These are phyloP conservation scores for Carassius gibelio DNA, from an alignment of 2,113 vertebrate genomes.

Conservation along the genomic window DNA sequence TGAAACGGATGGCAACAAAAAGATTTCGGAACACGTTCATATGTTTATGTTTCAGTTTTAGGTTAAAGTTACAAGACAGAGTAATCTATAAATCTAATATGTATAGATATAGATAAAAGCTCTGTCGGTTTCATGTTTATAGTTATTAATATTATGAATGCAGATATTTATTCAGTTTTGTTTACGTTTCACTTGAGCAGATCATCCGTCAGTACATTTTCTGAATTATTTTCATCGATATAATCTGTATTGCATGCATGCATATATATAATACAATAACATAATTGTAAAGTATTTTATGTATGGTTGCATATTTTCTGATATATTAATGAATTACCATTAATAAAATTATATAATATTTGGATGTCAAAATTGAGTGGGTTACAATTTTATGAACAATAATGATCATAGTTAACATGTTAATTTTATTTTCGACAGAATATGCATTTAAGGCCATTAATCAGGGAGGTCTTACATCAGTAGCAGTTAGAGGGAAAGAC, in stretches of 20 bases:
- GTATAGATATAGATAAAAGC: background rate
- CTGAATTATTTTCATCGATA: background rate
- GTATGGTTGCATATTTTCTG: background rate
- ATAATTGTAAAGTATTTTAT: background rate
- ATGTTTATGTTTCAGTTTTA: background rate
- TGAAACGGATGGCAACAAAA: background rate
- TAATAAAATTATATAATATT: background rate
- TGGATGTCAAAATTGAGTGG: background rate
- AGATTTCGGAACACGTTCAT: background rate
- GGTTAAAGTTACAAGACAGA: too few relatives aligned
- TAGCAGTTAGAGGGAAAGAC: constrained; percentile 91
- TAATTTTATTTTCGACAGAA: constrained; percentile 69
- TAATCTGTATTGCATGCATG: background rate
- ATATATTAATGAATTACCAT: background rate
- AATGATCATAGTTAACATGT: background rate
- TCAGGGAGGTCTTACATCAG: constrained; percentile 92
- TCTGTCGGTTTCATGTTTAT: background rate
- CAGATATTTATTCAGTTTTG: background rate
- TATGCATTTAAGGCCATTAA: constrained; percentile 98
- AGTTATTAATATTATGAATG: background rate
- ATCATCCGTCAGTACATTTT: background rate
- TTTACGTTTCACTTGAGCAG: background rate
- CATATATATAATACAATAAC: background rate
- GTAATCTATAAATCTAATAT: background rate
- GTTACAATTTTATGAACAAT: background rate